Evolutionary conservation across 2,888 invertebrate genomes (phyloP).

Genomic region (Torymus tubicola): DNA sequence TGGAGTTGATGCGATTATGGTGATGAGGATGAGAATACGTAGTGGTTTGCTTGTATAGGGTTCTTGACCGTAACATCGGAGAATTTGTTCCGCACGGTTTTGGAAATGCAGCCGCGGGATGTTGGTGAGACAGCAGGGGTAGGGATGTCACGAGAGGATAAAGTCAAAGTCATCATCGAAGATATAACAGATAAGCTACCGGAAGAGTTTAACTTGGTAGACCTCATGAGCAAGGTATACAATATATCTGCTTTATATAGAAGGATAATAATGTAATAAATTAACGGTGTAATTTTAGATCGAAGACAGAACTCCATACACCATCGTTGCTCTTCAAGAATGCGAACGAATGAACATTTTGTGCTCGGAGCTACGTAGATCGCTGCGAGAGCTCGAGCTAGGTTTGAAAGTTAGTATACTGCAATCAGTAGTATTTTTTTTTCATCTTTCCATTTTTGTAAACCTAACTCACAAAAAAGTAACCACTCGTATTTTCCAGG

Average conservation of each 20-base stretch:
- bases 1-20: neutral
- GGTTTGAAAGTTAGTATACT: constrained; percentile 85
- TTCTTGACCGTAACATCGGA: constrained; percentile 92
- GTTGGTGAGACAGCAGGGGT: constrained; percentile 84
- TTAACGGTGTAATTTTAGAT: constrained; percentile 68
- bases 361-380: constrained; percentile 87
- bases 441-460: neutral
- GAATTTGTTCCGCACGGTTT: constrained; percentile 87
- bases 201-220: constrained; percentile 90
- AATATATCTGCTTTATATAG: neutral
- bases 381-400: constrained; percentile 89
- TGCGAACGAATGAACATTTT: constrained; percentile 96
- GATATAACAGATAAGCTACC: constrained; percentile 93
- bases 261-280: neutral
- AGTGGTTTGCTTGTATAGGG: constrained; percentile 63
- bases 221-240: constrained; percentile 86
- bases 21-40: neutral
- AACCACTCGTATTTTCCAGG: constrained; percentile 77
- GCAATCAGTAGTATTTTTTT: neutral
- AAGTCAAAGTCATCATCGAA: constrained; percentile 82
- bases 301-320: constrained; percentile 93
- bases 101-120: constrained; percentile 94
- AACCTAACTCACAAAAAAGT: neutral
- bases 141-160: constrained; percentile 88
- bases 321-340: constrained; percentile 94